A percentile compares a stretch with the other conserved stretches of the same genome.
These are phyloP conservation scores for Monopis laevigella DNA, from an alignment of 2,888 invertebrate species.

Conservation along the genomic window DNA sequence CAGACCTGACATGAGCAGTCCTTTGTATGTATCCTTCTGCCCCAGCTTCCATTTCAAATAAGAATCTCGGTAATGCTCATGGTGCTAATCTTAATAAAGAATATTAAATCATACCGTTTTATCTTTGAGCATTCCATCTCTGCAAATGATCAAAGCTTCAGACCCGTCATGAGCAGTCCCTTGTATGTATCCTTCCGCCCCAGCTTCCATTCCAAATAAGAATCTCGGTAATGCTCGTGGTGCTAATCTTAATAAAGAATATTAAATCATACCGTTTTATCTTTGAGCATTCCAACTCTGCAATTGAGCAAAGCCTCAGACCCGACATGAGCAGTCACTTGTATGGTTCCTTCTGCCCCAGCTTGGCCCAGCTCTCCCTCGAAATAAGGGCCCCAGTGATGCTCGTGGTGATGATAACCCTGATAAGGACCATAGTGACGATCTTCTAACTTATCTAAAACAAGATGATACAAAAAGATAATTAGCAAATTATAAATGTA, in stretches of 20 bases:
- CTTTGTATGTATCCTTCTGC: conserved; percentile 65
- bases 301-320: conserved; percentile 73
- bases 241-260: conserved; percentile 65
- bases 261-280: conserved; percentile 70
- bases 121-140: conserved; percentile 76
- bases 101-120: too few species aligned
- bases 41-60: conserved; percentile 71
- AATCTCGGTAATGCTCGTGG: conserved; percentile 77
- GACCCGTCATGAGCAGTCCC: conserved; percentile 72
- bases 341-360: conserved; percentile 61
- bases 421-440: conserved; percentile 52
- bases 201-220: conserved; percentile 71
- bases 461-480: background rate
- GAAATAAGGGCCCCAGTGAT: conserved; percentile 79
- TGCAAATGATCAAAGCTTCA: conserved; percentile 71
- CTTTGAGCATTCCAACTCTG: conserved; percentile 75
- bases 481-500: too few species aligned
- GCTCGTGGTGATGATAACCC: conserved; percentile 72
- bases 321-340: conserved; percentile 70
- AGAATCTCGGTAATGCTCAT: conserved; percentile 77
- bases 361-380: conserved; percentile 64
- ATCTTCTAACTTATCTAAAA: conserved; percentile 51
- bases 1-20: conserved; percentile 71
- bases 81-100: conserved; percentile 65
- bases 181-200: conserved; percentile 63